Evolutionary conservation across 2,113 vertebrate species (phyloP).

Genomic region (Eidolon helvum): DNA sequence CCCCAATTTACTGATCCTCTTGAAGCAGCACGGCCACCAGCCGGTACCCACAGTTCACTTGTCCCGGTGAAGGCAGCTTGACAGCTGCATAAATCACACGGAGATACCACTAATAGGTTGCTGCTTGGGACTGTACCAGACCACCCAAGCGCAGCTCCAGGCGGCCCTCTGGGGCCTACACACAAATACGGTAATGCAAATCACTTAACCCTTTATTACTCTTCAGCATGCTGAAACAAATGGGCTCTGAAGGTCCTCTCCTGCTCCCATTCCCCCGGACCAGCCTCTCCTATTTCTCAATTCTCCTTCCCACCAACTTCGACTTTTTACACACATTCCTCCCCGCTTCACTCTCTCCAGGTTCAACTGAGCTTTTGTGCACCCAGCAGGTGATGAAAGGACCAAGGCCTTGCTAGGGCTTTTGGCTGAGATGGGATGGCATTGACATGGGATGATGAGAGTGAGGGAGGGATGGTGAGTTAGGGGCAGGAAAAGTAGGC

Average conservation of each 20-base stretch:
- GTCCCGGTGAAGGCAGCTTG: slow-evolving; percentile 86
- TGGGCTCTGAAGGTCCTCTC: slow-evolving; percentile 41
- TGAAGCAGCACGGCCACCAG: slow-evolving; percentile 77
- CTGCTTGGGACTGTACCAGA: slow-evolving; percentile 83
- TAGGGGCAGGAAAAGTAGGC: background rate
- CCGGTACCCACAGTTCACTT: slow-evolving; percentile 86
- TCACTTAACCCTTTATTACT: slow-evolving; percentile 82
- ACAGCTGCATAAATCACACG: slow-evolving; percentile 89
- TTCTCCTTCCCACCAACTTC: background rate
- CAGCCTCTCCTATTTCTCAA: background rate
- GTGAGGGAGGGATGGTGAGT: too few species aligned
- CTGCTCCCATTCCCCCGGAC: background rate
- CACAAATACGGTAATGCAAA: slow-evolving; percentile 85
- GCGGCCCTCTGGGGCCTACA: slow-evolving; percentile 67
- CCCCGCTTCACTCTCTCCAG: background rate
- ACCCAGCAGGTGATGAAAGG: background rate
- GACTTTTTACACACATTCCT: background rate
- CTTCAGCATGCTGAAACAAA: slow-evolving; percentile 15
- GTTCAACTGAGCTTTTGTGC: background rate
- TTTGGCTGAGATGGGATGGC: background rate
- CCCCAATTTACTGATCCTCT: slow-evolving; percentile 81
- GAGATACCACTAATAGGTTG: slow-evolving; percentile 86
- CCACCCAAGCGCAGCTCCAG: slow-evolving; percentile 84
- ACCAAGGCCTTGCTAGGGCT: background rate
- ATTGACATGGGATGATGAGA: rapidly evolving